Base-by-base conservation (phyloP, 2,797 vertebrate species). In the Podarcis siculus region DNA sequence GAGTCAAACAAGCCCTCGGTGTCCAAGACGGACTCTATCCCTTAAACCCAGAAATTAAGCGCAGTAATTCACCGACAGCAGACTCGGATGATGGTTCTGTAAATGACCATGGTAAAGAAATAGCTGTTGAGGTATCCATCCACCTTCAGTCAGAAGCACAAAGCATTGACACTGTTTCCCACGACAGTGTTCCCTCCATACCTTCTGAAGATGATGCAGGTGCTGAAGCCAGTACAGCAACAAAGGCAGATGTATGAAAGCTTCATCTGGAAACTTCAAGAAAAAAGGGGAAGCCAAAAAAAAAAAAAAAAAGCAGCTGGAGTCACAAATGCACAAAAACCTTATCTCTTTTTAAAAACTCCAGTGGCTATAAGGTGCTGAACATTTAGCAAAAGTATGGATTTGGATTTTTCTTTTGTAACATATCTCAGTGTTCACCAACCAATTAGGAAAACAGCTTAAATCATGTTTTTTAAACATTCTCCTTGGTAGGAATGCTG, bases 121-220 rank as follows among this genome's bases (percentile, higher is more conserved):
- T 98, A 89, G 97, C 97, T 0, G 97, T 98, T 37, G 96, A 97
- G 92, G 98, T 98, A 80, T 97, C 97, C 72, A 93, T 98, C 8
- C 97, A 98, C 91, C 97, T 92, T 2, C 97, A 97, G 89, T 91
- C 89, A 21, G 96, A 97, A 61, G 97, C 92, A 9, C 97, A 96
- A 85, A 94, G 95, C 93, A 96, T 97, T 12, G 96, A 94, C 89
- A 96, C 96, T 23, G 93, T 96, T 81, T 98, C 97, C 30, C 97
- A 96, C 0, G 96, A 96, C 87, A 97, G 97, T 91, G 92, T 94
- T 91, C 96, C 96, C 82, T 95, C 96, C 3, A 92, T 35, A 2
- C 93, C 95, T 0, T 91, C 95, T 1, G 97, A 97, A 76, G 96
- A 97, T 0, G 87, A 82, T 17, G 0, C 25, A 19, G 82, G 95